Conservation (phyloP, 2,797 vertebrate genomes). For the Sebastes matsubarae region DNA sequence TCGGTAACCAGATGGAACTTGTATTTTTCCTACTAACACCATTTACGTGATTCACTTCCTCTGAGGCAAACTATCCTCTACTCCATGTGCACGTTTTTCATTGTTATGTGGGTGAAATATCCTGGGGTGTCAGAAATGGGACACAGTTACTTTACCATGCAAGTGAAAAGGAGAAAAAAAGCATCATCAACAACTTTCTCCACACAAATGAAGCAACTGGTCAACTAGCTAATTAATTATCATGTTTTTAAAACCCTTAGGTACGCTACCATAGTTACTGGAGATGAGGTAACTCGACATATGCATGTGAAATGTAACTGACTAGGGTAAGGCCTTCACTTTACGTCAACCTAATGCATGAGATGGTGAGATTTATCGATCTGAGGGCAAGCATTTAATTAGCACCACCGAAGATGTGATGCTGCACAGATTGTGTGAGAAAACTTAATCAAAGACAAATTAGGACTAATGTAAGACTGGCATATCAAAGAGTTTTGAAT, state of each 20-base stretch:
- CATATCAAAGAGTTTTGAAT: slow-evolving; percentile 47
- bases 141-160: background rate
- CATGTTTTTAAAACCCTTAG: slow-evolving; percentile 2
- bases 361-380: slow-evolving; percentile 13
- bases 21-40: background rate
- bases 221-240: background rate
- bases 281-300: slow-evolving; percentile 4
- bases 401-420: slow-evolving; percentile 1
- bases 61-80: background rate
- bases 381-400: slow-evolving; percentile 11
- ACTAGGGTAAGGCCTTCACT: slow-evolving; percentile 22
- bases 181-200: background rate
- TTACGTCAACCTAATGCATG: slow-evolving; percentile 49
- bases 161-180: background rate
- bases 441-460: slow-evolving; percentile 28
- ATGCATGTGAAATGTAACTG: slow-evolving; percentile 28
- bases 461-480: slow-evolving; percentile 29
- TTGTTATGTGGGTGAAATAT: background rate
- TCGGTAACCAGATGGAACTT: slow-evolving; percentile 29
- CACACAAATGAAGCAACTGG: background rate
- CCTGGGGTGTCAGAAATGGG: background rate
- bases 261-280: slow-evolving; percentile 7
- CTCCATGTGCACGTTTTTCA: background rate
- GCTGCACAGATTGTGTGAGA: slow-evolving; percentile 17
- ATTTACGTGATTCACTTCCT: slow-evolving; percentile 19